phyloP scores from a whole-genome alignment of 2,113 vertebrate genomes.

The Nothoprocta pentlandii region DNA sequence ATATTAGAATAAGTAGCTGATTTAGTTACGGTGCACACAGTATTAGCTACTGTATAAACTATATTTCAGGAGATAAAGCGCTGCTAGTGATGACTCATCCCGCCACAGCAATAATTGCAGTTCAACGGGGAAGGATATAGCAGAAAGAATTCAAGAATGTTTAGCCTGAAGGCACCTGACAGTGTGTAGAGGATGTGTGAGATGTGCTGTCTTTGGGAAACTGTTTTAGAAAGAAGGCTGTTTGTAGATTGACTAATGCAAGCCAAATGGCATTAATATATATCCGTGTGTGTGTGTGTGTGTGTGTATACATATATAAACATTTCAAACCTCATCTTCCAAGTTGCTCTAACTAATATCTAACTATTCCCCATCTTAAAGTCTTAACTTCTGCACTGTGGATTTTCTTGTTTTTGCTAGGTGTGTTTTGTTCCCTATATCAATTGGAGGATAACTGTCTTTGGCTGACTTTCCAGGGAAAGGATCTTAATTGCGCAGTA shows the following conservation, averaged over 20 bases:
- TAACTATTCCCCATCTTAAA: not conserved
- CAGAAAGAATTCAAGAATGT: constrained; percentile 1
- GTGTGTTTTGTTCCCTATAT: constrained; percentile 40
- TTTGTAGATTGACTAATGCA: not conserved
- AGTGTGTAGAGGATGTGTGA: not conserved
- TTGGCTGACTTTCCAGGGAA: constrained; percentile 45
- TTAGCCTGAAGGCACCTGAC: not conserved
- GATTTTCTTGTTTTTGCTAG: not conserved
- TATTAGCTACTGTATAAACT: not conserved
- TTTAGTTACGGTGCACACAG: not conserved
- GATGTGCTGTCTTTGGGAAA: not conserved
- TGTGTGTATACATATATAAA: no score
- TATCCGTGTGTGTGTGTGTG: no score
- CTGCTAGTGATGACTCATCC: not conserved
- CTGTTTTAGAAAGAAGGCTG: not conserved
- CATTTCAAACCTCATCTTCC: not conserved
- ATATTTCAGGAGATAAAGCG: not conserved
- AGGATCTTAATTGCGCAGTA: constrained; percentile 67
- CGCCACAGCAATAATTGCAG: not conserved
- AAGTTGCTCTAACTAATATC: not conserved
- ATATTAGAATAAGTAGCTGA: not conserved
- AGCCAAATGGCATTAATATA: not conserved
- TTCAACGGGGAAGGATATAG: not conserved
- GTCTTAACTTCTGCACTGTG: not conserved
- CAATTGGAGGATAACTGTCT: constrained; percentile 51